phyloP scores from a whole-genome alignment of 2,888 invertebrate species.

The Chesias legatella region DNA sequence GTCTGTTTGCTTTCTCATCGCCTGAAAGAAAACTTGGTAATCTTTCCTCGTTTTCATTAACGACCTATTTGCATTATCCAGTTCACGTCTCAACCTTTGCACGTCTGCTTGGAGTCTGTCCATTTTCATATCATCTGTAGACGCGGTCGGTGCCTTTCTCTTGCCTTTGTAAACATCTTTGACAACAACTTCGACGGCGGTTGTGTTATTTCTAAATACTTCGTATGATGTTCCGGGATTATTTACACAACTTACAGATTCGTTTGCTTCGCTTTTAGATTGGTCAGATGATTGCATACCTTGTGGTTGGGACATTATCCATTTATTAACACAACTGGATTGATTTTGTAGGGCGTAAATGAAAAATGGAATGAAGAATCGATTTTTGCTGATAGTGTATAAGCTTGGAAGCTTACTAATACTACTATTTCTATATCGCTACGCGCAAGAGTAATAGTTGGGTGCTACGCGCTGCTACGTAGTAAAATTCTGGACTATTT shows the following conservation, averaged over 20 bases:
- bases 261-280: conserved; percentile 16
- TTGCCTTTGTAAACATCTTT: conserved; percentile 50
- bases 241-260: conserved; percentile 1
- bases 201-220: conserved; percentile 61
- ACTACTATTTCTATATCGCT: too few relatives aligned
- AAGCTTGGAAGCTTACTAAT: too few relatives aligned
- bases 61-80: conserved; percentile 39
- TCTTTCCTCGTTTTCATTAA: conserved; percentile 40
- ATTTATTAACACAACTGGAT: not conserved
- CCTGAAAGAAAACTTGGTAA: conserved; percentile 45
- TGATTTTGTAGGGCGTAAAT: not conserved
- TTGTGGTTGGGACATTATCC: conserved; percentile 10
- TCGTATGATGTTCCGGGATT: conserved; percentile 46
- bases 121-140: conserved; percentile 20
- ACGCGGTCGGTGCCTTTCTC: conserved; percentile 1
- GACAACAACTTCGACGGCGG: conserved; percentile 62
- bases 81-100: conserved; percentile 41
- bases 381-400: too few relatives aligned
- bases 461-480: too few relatives aligned
- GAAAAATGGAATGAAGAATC: too few relatives aligned
- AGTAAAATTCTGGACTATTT: too few relatives aligned
- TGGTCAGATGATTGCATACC: conserved; percentile 4
- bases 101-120: conserved; percentile 40
- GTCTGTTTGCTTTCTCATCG: conserved; percentile 56
- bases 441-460: too few relatives aligned